Base-by-base conservation (phyloP, 2,888 invertebrate genomes). In the Drosophila nr. medialis region DNA sequence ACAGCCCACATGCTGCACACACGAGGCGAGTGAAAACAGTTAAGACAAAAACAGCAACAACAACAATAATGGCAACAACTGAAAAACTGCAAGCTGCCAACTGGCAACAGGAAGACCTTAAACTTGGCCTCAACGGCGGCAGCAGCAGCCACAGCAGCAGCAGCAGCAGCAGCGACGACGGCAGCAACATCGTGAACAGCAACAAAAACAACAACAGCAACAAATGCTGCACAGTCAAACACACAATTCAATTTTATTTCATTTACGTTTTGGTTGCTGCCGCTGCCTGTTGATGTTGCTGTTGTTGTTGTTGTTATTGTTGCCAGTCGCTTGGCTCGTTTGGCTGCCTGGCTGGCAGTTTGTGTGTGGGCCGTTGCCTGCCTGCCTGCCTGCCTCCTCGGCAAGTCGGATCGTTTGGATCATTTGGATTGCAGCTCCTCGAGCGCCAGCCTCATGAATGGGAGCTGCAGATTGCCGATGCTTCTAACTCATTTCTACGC, bases 71-170 rank as follows among this genome's bases (percentile, higher is more conserved):
- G 66, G 72, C 63, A 67, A 56, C 68, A 70, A 67, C 77, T 65
- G 58, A 70, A 71, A 81, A 75, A 78, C 80, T 83, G 80, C 76
- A 45, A 45, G 18, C 63, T 63, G 80, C 75, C 73, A 78, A 86
- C 86, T 81, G 86, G 84, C 89, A 88, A 88, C 86, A 89, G 87
- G 86, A 86, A 86, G 86, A 86, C 89, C 89, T 86, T 89, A 86
- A 89, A 86, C 86, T 86, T 86, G 86, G 86, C 86, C 84, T 86
- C 89, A 84, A 89, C 83, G 81, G 74, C 89, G 72, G 77, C 81
- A 67, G 78, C 73, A 63, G 56, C 69, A 32, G 56, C 74, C 40
- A 56, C 75, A 49, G 56, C 74, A 45, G 56, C 75, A 49, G 29
- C 65, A 40, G 50, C 50, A 27, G 56, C 74, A 40, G 72, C 76